Evolutionary conservation across 2,113 vertebrate species (phyloP).

Genomic region (Megaceryle maxima): DNA sequence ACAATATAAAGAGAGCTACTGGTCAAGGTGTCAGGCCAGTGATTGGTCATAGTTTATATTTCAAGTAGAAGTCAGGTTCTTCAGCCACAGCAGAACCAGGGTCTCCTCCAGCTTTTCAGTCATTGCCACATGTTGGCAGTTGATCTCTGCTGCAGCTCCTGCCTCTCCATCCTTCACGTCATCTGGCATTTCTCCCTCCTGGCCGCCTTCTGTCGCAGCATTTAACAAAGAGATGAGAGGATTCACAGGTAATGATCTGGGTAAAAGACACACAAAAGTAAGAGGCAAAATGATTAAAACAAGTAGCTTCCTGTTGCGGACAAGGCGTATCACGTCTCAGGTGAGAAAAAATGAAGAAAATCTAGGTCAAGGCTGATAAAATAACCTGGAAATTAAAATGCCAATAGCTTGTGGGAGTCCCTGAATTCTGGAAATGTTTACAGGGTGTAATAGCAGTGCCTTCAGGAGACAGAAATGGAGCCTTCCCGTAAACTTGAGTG

Average conservation of each 20-base stretch:
- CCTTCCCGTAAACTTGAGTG: not conserved
- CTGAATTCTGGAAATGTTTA: not conserved
- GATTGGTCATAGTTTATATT: not conserved
- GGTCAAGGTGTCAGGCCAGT: not conserved
- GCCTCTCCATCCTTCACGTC: not conserved
- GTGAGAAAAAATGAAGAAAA: not conserved
- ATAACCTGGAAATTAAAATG: not conserved
- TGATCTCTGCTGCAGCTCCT: not conserved
- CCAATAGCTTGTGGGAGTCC: not conserved
- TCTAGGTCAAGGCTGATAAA: not conserved
- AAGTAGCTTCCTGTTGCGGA: not conserved
- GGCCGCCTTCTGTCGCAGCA: not conserved
- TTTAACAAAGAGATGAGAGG: not conserved
- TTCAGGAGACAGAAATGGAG: not conserved
- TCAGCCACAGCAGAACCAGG: not conserved
- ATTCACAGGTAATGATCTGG: too few species aligned
- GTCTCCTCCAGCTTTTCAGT: not conserved
- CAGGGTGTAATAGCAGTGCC: accelerated
- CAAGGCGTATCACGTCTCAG: not conserved
- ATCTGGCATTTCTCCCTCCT: not conserved
- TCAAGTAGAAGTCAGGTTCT: not conserved
- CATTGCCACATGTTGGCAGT: not conserved
- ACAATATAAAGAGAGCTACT: not conserved
- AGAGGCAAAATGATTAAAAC: not conserved
- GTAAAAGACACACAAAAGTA: not conserved